Base-by-base conservation (phyloP, 2,113 vertebrate genomes). In the Brachypodius melanocephalos region DNA sequence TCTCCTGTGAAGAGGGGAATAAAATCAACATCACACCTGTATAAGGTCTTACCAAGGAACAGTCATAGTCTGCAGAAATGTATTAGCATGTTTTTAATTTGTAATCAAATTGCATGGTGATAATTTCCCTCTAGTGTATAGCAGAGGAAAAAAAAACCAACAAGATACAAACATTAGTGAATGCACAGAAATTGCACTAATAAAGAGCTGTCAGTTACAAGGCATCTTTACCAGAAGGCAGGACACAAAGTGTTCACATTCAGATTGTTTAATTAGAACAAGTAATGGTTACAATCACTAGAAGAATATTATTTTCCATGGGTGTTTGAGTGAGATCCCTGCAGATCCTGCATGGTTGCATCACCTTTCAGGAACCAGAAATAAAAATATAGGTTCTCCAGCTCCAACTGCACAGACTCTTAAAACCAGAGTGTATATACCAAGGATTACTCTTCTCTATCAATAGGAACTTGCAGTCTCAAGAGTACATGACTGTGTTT, bases 41-140 rank as follows among this genome's bases (percentile, higher is more conserved):
- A 14, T 13, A n/a, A 73, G 4, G 10, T 51, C 81, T 85, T 73
- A 55, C 10, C 75, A 91, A 88, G 43, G 38, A 95, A 76, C 21
- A 77, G 65, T 20, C 89, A 62, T 6, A 76, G 42, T 74, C 59
- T 93, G 72, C 85, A 91, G 75, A 74, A 90, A 82, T 69, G 10
- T 52, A 90, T 91, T 80, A 94, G 88, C 65, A 59, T 36, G 9
- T 42, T 80, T 96, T 96, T 95, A 96, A 96, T 96, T 86, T 0
- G 1, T 78, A 91, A 86, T 86, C 63, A 91, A 85, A 93, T 72
- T 91, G 52, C 63, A 72, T 88, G 57, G 75, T 93, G 43, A 95
- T 54, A 77, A 51, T 79, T 88, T 90, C 73, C 85, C 79, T 89
- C 75, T 85, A 63, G n/a, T 29, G 28, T 91, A 89, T 3, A 93